Conservation (phyloP, 64 coral and sea anemone genomes). For the Montipora capricornis region DNA sequence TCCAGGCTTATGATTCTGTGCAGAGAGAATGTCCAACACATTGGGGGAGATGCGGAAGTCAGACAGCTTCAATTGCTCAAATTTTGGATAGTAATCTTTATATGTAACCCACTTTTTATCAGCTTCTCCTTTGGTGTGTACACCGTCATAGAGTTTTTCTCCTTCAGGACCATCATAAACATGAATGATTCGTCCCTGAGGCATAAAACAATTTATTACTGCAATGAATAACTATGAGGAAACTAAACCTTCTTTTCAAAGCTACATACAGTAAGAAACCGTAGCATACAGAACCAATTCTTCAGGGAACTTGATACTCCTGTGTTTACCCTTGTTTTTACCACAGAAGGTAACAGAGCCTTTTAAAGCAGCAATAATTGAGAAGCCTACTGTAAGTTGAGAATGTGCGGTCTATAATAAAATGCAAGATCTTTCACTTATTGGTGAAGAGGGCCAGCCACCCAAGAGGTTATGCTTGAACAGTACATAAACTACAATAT, state of each 20-base stretch:
- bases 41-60: constrained; percentile 91
- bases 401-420: too few relatives aligned
- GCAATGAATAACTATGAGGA: too few relatives aligned
- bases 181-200: constrained; percentile 67
- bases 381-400: too few relatives aligned
- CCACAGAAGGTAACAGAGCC: too few relatives aligned
- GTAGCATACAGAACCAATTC: too few relatives aligned
- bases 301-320: too few relatives aligned
- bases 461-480: background rate
- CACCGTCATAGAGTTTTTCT: constrained; percentile 69
- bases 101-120: constrained; percentile 88
- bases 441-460: too few relatives aligned
- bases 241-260: too few relatives aligned
- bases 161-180: constrained; percentile 58
- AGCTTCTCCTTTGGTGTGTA: constrained; percentile 68
- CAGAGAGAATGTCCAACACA: constrained; percentile 82
- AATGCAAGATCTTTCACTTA: too few relatives aligned
- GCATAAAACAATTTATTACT: background rate
- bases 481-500: background rate
- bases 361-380: too few relatives aligned
- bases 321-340: too few relatives aligned
- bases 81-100: constrained; percentile 47
- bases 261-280: too few relatives aligned
- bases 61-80: constrained; percentile 37
- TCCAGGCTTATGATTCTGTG: constrained; percentile 43